Base-by-base conservation (phyloP, 2,113 vertebrate genomes). In the Chionodraco myersi region DNA sequence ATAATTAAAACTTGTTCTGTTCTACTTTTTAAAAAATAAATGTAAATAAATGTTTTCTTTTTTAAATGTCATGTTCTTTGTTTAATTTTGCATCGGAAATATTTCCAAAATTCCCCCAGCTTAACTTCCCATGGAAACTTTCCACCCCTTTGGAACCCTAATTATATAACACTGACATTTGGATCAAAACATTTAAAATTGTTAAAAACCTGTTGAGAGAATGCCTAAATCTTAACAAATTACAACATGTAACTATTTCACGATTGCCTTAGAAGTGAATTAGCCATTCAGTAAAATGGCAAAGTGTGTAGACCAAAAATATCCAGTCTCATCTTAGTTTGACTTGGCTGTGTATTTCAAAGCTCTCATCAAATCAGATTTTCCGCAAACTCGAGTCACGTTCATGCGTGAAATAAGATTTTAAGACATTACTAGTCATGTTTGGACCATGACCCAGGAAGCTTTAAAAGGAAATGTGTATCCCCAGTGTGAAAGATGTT, bases 371-470 rank as follows among this genome's bases (percentile, higher is more conserved):
- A 59, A 26, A 66, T 57, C 10, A 10, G 36, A 73, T 69, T 57
- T 53, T 13, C 34, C 2, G 44, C 47, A 56, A 79, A 79, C 56
- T 63, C 26, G 61, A 62, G 77, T 70, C 49, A 72, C 5, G 30
- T 21, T 75, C 68, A 63, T 44, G 36, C 15, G 16, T 56, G 44
- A 78, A 85, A 87, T 62, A 9, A 30, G 45, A 77, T 78, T 70
- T 49, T 13, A 64, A 77, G 8, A 34, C 18, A 58, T 70, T 13
- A 16, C 52, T 41, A 52, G 21, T 79, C 63, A 70, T 18, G 47
- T 75, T 63, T 54, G 52, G 45, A 83, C 21, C 36, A 59, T 75
- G 44, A 77, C 41, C 56, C 0, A 0, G 58, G n/a, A 5, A 56
- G 51, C 34, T 56, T 63, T 47, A 77, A 85, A 60, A 12, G 3